Conservation (phyloP, 2,113 vertebrate species). For the Ophiodon elongatus region DNA sequence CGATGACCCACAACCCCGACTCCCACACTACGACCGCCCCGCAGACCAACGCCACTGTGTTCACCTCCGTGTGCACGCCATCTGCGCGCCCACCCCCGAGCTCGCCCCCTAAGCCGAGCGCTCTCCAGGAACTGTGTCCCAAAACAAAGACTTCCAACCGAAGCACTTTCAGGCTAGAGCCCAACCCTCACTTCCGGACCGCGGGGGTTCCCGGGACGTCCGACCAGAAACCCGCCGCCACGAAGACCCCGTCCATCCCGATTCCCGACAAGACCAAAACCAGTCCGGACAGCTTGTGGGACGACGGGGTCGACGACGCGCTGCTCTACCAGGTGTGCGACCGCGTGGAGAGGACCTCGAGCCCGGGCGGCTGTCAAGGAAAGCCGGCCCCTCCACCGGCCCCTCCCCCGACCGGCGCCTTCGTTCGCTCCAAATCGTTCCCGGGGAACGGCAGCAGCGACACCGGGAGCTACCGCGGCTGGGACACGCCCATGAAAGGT, state of each 20-base stretch:
- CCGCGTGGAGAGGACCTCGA: constrained; percentile 88
- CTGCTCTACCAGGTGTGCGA: constrained; percentile 93
- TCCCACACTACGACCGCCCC: not conserved
- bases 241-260: constrained; percentile 1
- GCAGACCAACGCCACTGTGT: constrained; percentile 43
- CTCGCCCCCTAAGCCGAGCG: constrained; percentile 24
- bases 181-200: constrained; percentile 65
- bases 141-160: constrained; percentile 68
- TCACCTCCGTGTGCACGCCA: constrained; percentile 36
- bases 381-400: constrained; percentile 35
- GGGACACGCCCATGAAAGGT: constrained; percentile 57
- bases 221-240: not conserved
- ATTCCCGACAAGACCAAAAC: constrained; percentile 4
- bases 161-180: constrained; percentile 67
- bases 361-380: constrained; percentile 11
- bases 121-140: constrained; percentile 62
- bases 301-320: constrained; percentile 87
- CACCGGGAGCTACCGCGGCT: constrained; percentile 51
- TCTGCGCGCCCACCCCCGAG: constrained; percentile 14
- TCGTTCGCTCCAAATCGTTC: constrained; percentile 69
- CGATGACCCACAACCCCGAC: constrained; percentile 82
- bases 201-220: constrained; percentile 19
- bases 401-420: too few species aligned
- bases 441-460: constrained; percentile 46
- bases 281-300: constrained; percentile 83